phyloP scores from a whole-genome alignment of 2,113 vertebrate genomes.

The Naja naja region DNA sequence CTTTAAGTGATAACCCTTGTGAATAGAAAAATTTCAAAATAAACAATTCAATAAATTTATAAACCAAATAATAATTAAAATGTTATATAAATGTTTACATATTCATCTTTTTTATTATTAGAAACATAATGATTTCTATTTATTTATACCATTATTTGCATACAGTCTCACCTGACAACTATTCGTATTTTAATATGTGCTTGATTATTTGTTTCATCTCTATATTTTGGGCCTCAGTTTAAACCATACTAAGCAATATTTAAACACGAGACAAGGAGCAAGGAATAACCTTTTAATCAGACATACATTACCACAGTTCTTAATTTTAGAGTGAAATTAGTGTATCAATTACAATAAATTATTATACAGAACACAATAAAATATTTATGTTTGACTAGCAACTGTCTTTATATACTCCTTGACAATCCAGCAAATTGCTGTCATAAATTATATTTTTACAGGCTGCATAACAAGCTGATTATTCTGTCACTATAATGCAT shows the following conservation, averaged over 20 bases:
- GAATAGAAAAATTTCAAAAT: background rate
- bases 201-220: background rate
- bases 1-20: background rate
- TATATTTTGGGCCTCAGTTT: background rate
- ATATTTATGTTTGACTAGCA: slow-evolving; percentile 11
- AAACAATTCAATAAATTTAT: background rate
- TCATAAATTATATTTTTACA: background rate
- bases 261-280: background rate
- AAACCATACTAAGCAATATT: background rate
- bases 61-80: background rate
- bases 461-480: background rate
- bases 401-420: background rate
- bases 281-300: background rate
- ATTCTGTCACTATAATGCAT: background rate
- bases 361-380: background rate
- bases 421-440: background rate
- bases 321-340: background rate
- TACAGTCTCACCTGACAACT: background rate
- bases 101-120: background rate
- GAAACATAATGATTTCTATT: background rate
- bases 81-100: background rate
- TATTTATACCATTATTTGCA: background rate
- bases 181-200: background rate
- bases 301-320: background rate
- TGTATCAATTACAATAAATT: background rate